These are phyloP conservation scores for Crioceris asparagi DNA, from an alignment of 2,888 invertebrate genomes.

Conservation along the genomic window DNA sequence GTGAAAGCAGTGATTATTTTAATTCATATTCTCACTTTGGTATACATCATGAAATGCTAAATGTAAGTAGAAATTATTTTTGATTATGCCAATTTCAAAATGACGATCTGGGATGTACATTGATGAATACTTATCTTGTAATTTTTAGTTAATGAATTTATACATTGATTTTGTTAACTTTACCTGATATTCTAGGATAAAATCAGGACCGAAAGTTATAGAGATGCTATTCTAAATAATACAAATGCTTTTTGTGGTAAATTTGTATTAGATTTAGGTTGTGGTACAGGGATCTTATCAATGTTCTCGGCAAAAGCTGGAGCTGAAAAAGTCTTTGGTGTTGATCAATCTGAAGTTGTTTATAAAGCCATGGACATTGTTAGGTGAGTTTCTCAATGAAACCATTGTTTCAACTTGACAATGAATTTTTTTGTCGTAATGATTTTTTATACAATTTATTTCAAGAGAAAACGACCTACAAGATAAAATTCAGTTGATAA, in stretches of 20 bases:
- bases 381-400: constrained; percentile 41
- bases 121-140: background rate
- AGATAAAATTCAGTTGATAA: constrained; percentile 63
- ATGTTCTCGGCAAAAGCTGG: constrained; percentile 97
- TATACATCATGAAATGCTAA: constrained; percentile 91
- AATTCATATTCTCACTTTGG: constrained; percentile 81
- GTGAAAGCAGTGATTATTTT: constrained; percentile 64
- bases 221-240: constrained; percentile 72
- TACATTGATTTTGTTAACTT: constrained; percentile 3
- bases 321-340: constrained; percentile 78
- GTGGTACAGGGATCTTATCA: constrained; percentile 94
- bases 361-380: constrained; percentile 94
- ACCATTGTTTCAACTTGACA: background rate
- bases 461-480: constrained; percentile 63
- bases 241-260: constrained; percentile 58
- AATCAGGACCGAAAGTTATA: constrained; percentile 78
- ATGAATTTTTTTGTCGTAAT: background rate
- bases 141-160: background rate
- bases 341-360: constrained; percentile 94
- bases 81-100: no score
- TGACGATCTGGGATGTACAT: no score
- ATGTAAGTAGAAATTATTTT: constrained; percentile 46
- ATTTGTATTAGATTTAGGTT: constrained; percentile 88
- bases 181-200: constrained; percentile 47
- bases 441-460: constrained; percentile 9